Evolutionary conservation across 35 echinoderm and acorn worm species (phyloP).

Genomic region (Heliocidaris erythrogramma): DNA sequence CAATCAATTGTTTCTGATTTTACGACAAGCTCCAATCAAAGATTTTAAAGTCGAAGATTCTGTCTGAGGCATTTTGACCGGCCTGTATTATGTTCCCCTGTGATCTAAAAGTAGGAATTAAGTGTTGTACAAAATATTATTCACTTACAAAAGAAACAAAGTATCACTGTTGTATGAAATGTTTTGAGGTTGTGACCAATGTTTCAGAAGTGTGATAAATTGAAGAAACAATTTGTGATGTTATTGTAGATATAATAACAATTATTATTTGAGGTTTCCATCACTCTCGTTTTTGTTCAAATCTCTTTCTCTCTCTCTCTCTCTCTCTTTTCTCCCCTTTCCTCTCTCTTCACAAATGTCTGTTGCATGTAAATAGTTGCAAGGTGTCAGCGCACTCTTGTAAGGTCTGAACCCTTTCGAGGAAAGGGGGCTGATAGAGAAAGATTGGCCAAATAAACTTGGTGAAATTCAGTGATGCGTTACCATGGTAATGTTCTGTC

Average conservation of each 20-base stretch:
- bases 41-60: neutral
- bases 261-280: constrained; percentile 20
- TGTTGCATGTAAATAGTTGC: constrained; percentile 35
- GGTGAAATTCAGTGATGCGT: neutral
- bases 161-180: neutral
- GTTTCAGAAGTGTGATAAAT: neutral
- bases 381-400: neutral
- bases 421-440: neutral
- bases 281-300: neutral
- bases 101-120: neutral
- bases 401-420: neutral
- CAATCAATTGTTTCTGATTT: neutral
- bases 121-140: constrained; percentile 12
- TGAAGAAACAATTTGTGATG: neutral
- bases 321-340: neutral
- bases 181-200: neutral
- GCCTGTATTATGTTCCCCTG: neutral
- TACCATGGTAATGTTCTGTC: neutral
- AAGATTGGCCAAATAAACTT: neutral
- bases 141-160: neutral
- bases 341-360: neutral
- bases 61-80: neutral
- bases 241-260: neutral
- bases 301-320: neutral
- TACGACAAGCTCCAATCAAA: neutral